phyloP scores from a whole-genome alignment of 1,140 invertebrate species.

The Apis florea region DNA sequence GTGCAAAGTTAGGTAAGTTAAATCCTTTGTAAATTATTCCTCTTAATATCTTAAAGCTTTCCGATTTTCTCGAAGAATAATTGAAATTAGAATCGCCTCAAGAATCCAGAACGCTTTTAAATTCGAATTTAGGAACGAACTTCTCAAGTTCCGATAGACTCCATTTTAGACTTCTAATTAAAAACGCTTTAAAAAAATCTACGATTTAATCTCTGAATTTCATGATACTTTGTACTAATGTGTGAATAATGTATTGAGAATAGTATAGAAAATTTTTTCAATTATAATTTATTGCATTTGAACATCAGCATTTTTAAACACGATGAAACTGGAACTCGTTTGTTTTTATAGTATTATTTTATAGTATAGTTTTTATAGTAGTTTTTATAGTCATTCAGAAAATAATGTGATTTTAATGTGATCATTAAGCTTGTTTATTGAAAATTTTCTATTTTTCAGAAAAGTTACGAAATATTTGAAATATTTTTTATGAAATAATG shows the following conservation, averaged over 20 bases:
- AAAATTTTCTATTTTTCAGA: no score
- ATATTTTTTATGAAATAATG: no score
- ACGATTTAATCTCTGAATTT: not conserved
- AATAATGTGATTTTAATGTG: no score
- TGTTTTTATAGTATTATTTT: no score
- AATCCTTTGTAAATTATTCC: not conserved
- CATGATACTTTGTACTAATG: not conserved
- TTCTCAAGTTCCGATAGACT: not conserved
- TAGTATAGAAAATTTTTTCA: no score
- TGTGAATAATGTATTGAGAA: not conserved
- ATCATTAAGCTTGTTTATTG: no score
- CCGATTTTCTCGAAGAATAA: not conserved
- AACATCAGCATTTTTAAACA: not conserved
- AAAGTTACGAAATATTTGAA: no score
- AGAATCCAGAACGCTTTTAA: not conserved
- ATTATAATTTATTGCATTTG: not conserved
- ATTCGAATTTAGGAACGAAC: conserved; percentile 1
- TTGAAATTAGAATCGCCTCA: not conserved
- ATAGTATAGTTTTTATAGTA: no score
- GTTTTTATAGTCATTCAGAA: no score
- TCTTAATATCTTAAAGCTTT: not conserved
- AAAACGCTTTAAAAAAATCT: conserved; percentile 6
- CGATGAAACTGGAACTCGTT: no score
- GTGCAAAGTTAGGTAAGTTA: not conserved
- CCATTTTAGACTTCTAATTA: not conserved